Percentiles rank a stretch among this genome's conserved stretches.
Evolutionary conservation across 2,797 vertebrate species (phyloP).

Genomic region (Pachyuromys duprasi): DNA sequence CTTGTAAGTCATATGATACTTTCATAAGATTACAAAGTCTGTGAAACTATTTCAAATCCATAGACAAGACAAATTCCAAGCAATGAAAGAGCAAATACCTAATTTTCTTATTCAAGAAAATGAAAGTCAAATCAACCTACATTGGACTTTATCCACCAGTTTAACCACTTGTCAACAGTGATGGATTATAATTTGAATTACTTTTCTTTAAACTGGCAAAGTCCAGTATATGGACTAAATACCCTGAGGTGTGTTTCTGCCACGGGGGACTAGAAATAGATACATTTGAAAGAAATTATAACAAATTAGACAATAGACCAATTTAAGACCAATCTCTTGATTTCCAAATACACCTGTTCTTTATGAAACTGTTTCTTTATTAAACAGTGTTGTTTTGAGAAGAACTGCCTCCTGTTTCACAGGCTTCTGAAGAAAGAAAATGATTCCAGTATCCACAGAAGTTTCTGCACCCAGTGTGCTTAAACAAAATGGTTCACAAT

Average conservation of each 20-base stretch:
- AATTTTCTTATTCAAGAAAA: conserved; percentile 18
- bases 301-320: neutral
- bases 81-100: neutral
- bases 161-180: neutral
- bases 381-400: neutral
- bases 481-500: neutral
- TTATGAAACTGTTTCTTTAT: neutral
- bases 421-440: neutral
- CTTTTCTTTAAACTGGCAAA: conserved; percentile 29
- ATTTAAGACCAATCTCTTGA: neutral
- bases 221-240: neutral
- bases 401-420: neutral
- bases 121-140: neutral
- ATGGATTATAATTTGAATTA: conserved; percentile 27
- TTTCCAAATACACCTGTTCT: neutral
- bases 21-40: neutral
- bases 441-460: neutral
- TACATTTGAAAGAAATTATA: neutral
- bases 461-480: neutral
- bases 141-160: neutral
- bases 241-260: neutral
- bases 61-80: neutral
- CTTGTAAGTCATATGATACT: neutral
- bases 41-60: neutral
- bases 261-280: neutral